Conservation (phyloP, 1,140 invertebrate genomes). For the Tribolium madens region DNA sequence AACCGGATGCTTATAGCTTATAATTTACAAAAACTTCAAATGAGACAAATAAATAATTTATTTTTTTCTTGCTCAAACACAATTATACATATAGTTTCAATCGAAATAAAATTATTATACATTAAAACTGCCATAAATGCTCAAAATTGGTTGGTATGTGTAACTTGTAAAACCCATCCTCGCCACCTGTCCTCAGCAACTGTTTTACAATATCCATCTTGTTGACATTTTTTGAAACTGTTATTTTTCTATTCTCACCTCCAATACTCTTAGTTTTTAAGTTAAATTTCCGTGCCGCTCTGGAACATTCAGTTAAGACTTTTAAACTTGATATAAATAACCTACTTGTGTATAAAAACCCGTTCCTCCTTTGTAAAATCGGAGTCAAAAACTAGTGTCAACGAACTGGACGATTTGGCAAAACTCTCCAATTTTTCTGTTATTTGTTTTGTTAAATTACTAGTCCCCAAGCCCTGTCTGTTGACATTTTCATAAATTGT, state of each 20-base stretch:
- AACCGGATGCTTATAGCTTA: too few relatives aligned
- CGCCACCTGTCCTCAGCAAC: not conserved
- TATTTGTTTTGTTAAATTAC: not conserved
- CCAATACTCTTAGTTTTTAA: constrained; percentile 6
- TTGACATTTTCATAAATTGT: constrained; percentile 1
- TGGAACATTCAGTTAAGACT: not conserved
- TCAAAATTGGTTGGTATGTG: constrained; percentile 5
- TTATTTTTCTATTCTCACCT: not conserved
- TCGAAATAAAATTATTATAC: too few relatives aligned
- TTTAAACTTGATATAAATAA: not conserved
- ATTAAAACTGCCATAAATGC: not conserved
- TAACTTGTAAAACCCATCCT: constrained; percentile 9
- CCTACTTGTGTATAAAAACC: not conserved
- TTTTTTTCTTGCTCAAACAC: too few relatives aligned
- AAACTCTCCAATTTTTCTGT: not conserved
- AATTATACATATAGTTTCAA: too few relatives aligned
- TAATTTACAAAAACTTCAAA: too few relatives aligned
- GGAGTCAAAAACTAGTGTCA: not conserved
- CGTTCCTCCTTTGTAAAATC: constrained; percentile 26
- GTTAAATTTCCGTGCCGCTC: not conserved
- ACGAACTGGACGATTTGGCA: not conserved
- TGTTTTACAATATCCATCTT: constrained; percentile 5
- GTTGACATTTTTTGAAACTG: not conserved
- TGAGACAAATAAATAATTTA: too few relatives aligned
- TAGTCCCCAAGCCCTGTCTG: not conserved